Base-by-base conservation (phyloP, 2,113 vertebrate genomes). In the Semnornis frantzii region DNA sequence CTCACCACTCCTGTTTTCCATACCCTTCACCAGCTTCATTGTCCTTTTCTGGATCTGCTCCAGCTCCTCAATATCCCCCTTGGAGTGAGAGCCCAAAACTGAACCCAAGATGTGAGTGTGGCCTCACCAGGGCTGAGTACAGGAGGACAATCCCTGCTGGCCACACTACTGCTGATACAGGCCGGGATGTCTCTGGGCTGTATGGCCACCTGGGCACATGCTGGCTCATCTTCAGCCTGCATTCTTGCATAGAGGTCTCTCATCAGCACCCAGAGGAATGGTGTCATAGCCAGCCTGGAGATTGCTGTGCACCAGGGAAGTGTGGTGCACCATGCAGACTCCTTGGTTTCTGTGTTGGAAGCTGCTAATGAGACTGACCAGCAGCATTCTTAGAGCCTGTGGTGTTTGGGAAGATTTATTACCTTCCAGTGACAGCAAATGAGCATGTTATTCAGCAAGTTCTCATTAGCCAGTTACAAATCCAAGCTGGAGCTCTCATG, bases 371-470 rank as follows among this genome's bases (percentile, higher is more conserved):
- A 70, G 60, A 44, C 16, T 3, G 50, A 33, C 11, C 37, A 72
- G 82, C 50, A 31, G 39, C 0, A 0, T 6, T 46, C 34, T 9
- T 14, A 5, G 9, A 52, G 31, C 17, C 66, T 0, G 0, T 8
- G n/a, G 33, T 63, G 30, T 46, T 2, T 8, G 59, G 60, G 52
- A 33, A 89, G 89, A 48, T 77, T 76, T 70, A 82, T 92, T 72
- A 33, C 82, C 54, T 82, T 31, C 42, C 46, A 39, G 21, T 68
- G 31, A 46, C 52, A 80, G 75, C 24, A 93, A 85, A 80, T 0
- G 25, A 85, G 20, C 52, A 33, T 0, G 0, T 66, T 82, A 33
- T 44, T 74, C 87, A 89, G 60, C 68, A 77, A 31, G 66, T 80
- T 73, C 68, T 92, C 68, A 77, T 71, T 50, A 74, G 10, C 10